A percentile compares a stretch with the other conserved stretches of the same genome.
Evolutionary conservation across 2,113 vertebrate species (phyloP).

Genomic region (Oxyruncus cristatus): DNA sequence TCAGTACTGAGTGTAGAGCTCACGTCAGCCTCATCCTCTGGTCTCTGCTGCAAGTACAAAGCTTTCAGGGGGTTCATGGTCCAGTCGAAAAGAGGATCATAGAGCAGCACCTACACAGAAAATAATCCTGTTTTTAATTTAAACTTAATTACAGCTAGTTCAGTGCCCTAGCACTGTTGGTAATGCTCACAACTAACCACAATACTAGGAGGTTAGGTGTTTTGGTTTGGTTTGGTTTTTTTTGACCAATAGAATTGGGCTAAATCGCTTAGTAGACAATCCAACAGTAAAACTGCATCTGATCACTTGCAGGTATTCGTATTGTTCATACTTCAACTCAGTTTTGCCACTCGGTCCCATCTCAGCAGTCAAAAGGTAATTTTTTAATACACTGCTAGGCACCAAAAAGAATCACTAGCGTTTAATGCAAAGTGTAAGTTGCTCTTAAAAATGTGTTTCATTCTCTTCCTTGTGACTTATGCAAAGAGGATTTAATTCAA

Average conservation of each 20-base stretch:
- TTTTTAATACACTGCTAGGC: neutral
- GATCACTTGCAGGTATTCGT: neutral
- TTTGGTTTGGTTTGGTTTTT: neutral
- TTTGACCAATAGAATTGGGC: neutral
- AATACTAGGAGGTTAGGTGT: neutral
- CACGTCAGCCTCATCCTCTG: conserved; percentile 90
- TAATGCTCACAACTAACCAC: neutral
- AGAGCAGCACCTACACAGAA: conserved; percentile 86
- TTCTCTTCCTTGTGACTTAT: neutral
- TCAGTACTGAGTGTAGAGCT: conserved; percentile 78
- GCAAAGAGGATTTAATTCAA: neutral
- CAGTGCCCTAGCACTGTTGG: neutral
- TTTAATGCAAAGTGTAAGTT: neutral
- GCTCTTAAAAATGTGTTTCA: neutral
- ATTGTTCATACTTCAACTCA: neutral
- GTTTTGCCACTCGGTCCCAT: neutral
- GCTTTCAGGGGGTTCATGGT: conserved; percentile 98
- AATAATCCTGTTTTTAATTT: neutral
- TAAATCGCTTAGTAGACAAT: neutral
- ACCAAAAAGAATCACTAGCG: neutral
- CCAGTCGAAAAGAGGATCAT: conserved; percentile 97
- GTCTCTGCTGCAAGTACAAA: conserved; percentile 89
- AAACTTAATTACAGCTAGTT: neutral
- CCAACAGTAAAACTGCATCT: neutral
- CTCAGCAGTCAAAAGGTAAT: neutral